Evolutionary conservation across 2,113 vertebrate species (phyloP).

Genomic region (Gopherus flavomarginatus): DNA sequence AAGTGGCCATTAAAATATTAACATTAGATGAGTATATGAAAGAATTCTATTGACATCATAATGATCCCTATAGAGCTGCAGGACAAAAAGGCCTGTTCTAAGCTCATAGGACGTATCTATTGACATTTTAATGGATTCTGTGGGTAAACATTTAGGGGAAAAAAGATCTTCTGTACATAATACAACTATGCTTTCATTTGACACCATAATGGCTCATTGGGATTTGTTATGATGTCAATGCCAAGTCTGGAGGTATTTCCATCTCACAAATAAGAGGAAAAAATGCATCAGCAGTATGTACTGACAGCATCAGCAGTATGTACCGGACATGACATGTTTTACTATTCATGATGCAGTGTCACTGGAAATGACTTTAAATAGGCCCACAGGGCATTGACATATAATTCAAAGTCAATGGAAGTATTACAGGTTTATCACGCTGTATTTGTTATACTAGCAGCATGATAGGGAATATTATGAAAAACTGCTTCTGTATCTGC

Average conservation of each 20-base stretch:
- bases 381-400: neutral
- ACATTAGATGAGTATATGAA: neutral
- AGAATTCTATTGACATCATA: neutral
- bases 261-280: neutral
- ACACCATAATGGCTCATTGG: neutral
- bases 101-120: neutral
- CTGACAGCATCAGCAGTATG: neutral
- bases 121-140: neutral
- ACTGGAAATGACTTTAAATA: neutral
- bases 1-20: neutral
- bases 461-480: neutral
- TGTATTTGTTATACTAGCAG: neutral
- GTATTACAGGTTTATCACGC: neutral
- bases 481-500: neutral
- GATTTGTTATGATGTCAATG: neutral
- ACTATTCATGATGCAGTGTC: neutral
- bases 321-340: accelerated
- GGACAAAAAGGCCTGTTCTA: neutral
- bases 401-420: neutral
- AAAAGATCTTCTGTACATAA: neutral
- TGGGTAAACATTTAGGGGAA: neutral
- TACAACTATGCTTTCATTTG: neutral
- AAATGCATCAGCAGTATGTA: neutral
- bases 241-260: neutral
- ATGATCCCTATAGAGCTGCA: neutral